Base-by-base conservation (phyloP, 2,797 vertebrate genomes). In the Eptatretus atami region DNA sequence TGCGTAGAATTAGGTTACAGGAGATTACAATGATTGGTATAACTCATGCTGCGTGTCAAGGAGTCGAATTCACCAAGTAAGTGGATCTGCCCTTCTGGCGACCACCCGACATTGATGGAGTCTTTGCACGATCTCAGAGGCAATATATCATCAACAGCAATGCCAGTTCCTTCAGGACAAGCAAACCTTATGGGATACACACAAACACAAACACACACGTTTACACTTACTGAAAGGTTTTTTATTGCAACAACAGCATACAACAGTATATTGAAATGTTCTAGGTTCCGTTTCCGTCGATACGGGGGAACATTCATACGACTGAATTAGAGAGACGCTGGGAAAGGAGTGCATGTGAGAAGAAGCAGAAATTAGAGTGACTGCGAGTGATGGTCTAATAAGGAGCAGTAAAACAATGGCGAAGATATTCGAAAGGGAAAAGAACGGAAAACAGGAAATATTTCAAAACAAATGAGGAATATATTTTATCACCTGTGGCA, bases 401-500 rank as follows among this genome's bases (percentile, higher is more conserved):
- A n/a, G n/a, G n/a, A n/a, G n/a, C n/a, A n/a, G n/a, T n/a, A n/a
- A n/a, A n/a, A n/a, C n/a, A n/a, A n/a, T n/a, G n/a, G n/a, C n/a
- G n/a, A n/a, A n/a, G n/a, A n/a, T n/a, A n/a, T n/a, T n/a, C n/a
- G n/a, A n/a, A n/a, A n/a, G n/a, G n/a, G n/a, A n/a, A n/a, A n/a
- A n/a, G n/a, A n/a, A n/a, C n/a, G n/a, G n/a, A n/a, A n/a, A n/a
- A 14, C 5, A 60, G 6, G 19, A 9, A 14, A 60, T 9, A 60
- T 14, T 19, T 60, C 55, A 19, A 60, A 19, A 19, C 55, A 14
- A n/a, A n/a, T 60, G 14, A 61, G 25, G 9, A n/a, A 25, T 25
- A 3, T 61, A n/a, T 44, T 44, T 44, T 44, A 44, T 10, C 12
- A 88, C 87, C 87, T 63, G 86, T 84, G 1, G 83, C 78, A 2